Conservation (phyloP, 2,888 invertebrate genomes). For the Tetragonisca angustula region DNA sequence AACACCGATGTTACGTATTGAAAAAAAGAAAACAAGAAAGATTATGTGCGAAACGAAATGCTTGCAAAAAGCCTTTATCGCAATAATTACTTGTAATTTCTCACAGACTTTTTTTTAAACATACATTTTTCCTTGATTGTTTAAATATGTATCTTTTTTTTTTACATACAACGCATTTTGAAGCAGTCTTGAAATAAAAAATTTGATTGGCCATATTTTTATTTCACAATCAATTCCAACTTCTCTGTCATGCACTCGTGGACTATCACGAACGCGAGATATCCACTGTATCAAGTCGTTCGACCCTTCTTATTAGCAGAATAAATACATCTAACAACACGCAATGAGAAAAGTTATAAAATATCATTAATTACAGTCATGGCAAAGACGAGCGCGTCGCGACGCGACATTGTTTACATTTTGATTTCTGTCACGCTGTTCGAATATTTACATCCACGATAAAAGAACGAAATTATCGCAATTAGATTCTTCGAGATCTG, state of each 20-base stretch:
- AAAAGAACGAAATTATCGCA: neutral
- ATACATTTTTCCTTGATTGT: neutral
- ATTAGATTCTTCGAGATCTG: neutral
- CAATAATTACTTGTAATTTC: neutral
- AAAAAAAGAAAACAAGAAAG: neutral
- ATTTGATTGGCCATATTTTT: neutral
- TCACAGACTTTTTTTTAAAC: neutral
- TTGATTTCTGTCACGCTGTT: neutral
- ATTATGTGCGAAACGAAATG: neutral
- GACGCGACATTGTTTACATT: constrained; percentile 9
- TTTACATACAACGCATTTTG: no score
- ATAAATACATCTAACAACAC: neutral
- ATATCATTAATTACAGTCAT: constrained; percentile 17
- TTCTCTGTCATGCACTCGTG: constrained; percentile 22
- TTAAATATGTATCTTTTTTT: neutral
- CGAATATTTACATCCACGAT: neutral
- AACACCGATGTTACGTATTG: neutral
- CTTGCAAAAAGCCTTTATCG: no score
- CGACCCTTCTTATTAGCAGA: neutral
- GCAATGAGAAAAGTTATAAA: neutral
- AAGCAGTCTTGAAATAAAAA: neutral
- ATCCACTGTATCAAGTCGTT: constrained; percentile 10
- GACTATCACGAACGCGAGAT: neutral
- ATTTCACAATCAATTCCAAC: constrained; percentile 12
- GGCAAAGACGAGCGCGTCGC: neutral